Conservation (phyloP, 2,888 invertebrate genomes). For the Idaea biselata region DNA sequence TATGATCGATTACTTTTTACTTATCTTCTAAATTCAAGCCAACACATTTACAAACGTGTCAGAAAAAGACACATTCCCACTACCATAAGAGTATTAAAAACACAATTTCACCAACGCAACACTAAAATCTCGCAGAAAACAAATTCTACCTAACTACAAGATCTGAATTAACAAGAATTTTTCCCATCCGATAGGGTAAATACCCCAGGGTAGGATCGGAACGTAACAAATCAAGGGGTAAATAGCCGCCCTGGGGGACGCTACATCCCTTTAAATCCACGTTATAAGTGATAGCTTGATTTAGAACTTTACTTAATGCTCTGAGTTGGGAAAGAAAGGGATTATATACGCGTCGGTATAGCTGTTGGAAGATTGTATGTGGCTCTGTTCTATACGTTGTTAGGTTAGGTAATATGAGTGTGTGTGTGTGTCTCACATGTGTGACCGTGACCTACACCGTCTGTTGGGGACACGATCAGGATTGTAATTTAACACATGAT, state of each 20-base stretch:
- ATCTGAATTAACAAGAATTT: not conserved
- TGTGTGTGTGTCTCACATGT: too few relatives aligned
- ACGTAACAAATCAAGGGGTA: constrained; percentile 28
- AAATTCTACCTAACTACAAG: not conserved
- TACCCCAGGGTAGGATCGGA: constrained; percentile 25
- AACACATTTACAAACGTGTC: too few relatives aligned
- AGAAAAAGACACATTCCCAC: too few relatives aligned
- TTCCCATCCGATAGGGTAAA: constrained; percentile 5
- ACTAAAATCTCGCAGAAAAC: too few relatives aligned
- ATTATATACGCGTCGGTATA: not conserved
- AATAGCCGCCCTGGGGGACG: constrained; percentile 15
- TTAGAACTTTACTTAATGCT: constrained; percentile 22
- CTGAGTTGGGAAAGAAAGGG: constrained; percentile 24
- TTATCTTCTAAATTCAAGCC: too few relatives aligned
- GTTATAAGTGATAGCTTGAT: constrained; percentile 14
- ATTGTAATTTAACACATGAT: too few relatives aligned
- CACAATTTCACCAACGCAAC: too few relatives aligned
- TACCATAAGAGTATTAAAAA: too few relatives aligned
- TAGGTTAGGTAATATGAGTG: too few relatives aligned
- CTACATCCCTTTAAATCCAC: constrained; percentile 13
- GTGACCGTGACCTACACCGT: too few relatives aligned
- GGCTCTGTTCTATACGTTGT: not conserved
- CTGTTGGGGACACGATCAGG: too few relatives aligned
- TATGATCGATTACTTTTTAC: too few relatives aligned
- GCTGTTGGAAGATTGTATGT: not conserved